Percentiles rank a stretch among this genome's conserved stretches.
Conservation (phyloP, 2,113 vertebrate species). For the zebrafish (Danio rerio) region DNA sequence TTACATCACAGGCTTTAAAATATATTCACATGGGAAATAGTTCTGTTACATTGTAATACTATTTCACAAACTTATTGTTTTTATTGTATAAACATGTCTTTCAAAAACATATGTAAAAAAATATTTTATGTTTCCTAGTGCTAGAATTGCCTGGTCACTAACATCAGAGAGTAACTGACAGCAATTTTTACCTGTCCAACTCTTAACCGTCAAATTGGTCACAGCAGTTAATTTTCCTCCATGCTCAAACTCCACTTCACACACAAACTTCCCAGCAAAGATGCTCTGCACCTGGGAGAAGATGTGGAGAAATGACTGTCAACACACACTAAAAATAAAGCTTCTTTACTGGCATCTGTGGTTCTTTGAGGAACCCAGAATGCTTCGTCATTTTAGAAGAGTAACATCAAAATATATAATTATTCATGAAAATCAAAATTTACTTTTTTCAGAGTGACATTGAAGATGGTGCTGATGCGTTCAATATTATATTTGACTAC, state of each 20-base stretch:
- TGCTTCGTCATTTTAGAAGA: background rate
- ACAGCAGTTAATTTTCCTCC: background rate
- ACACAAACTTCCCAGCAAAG: conserved; percentile 21
- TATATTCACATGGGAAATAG: too few species aligned
- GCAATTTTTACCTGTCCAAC: background rate
- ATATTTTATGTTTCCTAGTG: too few species aligned
- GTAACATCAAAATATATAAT: background rate
- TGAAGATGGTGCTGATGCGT: background rate
- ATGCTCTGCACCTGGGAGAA: background rate
- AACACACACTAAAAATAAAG: background rate
- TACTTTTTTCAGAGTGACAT: conserved; percentile 6
- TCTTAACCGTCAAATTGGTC: background rate
- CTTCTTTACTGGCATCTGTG: background rate
- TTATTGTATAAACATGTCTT: too few species aligned
- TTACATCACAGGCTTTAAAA: too few species aligned
- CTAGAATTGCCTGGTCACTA: too few species aligned
- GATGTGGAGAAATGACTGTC: background rate
- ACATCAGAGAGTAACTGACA: too few species aligned
- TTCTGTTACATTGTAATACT: too few species aligned
- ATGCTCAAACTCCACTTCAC: conserved; percentile 20
- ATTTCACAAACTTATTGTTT: too few species aligned
- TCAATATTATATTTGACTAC: background rate
- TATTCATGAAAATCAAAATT: background rate
- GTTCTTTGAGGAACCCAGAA: background rate
- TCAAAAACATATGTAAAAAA: too few species aligned